Evolutionary conservation across 2,113 vertebrate genomes (phyloP), one percentile per base, ranked within the genome.

Genomic region (Pithys albifrons): DNA sequence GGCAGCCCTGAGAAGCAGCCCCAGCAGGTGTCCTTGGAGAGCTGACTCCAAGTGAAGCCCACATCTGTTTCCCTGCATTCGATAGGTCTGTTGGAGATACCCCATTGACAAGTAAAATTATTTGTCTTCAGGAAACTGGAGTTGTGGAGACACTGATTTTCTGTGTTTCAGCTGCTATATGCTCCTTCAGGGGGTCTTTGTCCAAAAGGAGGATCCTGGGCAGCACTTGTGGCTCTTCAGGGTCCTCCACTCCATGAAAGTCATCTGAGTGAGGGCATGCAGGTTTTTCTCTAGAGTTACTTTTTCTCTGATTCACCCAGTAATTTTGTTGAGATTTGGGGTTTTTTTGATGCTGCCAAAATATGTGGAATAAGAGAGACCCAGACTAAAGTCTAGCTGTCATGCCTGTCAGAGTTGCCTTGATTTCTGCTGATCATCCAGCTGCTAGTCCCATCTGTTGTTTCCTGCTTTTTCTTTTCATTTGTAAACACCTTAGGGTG

Each of bases 381-480:
- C 33, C 35, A 87, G 72, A 91, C 61, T 23, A 55, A 77, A 92
- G 35, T 54, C 59, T 88, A 45, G 27, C 83, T 95, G 62, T 29
- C 12, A 0, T 62, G 75, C 23, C 41, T 73, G 52, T 75, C 2
- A 3, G 83, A 86, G 43, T 72, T 81, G 86, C 70, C 69, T 94
- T 87, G 66, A 55, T 95, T 92, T 93, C 86, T 89, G 65, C 61
- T 0, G 33, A 19, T 92, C 55, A 69, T 92, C 82, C 94, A 92
- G 89, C 93, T 96, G 89, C 85, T 91, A 66, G 22, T 91, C 93
- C 91, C 93, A 88, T 97, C 95, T 97, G 94, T 61, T 85, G 66
- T 94, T 93, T 95, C 81, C 73, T 85, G 29, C 24, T 58, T 87
- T 66, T 80, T 78, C 19, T 82, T 77, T 86, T 88, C 59, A 18